Percentiles rank a stretch among this genome's conserved stretches.
Evolutionary conservation across 2,113 vertebrate species (phyloP).

Genomic region (Tinamus guttatus): DNA sequence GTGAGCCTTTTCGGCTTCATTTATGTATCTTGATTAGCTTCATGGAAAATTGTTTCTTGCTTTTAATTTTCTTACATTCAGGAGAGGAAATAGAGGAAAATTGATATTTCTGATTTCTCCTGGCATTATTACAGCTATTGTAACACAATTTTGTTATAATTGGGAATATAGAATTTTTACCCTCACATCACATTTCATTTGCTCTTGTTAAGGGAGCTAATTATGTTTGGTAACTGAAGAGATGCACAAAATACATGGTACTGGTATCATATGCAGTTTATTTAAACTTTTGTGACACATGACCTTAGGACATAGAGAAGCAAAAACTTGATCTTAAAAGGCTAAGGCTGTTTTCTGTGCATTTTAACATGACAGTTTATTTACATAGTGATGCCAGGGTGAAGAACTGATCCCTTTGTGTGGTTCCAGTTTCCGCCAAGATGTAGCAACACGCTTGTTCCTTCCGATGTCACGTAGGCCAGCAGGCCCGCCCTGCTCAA

Average conservation of each 20-base stretch:
- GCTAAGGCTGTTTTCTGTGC: background rate
- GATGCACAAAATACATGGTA: background rate
- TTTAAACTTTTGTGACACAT: background rate
- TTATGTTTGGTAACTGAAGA: background rate
- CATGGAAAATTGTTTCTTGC: background rate
- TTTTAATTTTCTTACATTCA: background rate
- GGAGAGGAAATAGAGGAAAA: slow-evolving; percentile 9
- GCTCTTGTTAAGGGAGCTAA: background rate
- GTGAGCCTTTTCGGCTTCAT: background rate
- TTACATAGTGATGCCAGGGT: background rate
- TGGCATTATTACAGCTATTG: background rate
- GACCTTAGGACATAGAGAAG: background rate
- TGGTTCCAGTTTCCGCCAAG: slow-evolving; percentile 45
- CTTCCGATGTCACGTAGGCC: background rate
- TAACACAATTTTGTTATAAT: background rate
- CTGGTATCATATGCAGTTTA: background rate
- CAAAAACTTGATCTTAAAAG: background rate
- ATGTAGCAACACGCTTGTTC: slow-evolving; percentile 14
- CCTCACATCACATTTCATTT: background rate
- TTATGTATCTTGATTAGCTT: background rate
- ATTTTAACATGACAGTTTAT: background rate
- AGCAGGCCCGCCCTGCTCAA: slow-evolving; percentile 18
- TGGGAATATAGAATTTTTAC: background rate
- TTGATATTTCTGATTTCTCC: background rate
- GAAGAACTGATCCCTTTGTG: background rate